phyloP scores from a whole-genome alignment of 2,888 invertebrate genomes.

The Galerucella pusilla region DNA sequence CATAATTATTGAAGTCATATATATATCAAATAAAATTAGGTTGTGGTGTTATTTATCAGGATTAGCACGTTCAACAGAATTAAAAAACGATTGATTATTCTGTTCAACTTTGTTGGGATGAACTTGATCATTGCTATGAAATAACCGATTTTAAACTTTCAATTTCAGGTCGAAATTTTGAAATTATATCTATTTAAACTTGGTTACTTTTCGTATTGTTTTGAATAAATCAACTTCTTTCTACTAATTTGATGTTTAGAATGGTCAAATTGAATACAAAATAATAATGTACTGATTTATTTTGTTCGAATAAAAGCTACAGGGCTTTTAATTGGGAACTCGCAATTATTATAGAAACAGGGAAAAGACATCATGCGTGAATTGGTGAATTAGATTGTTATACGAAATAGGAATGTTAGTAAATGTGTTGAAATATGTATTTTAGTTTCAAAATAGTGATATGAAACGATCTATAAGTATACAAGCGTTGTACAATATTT shows the following conservation, averaged over 20 bases:
- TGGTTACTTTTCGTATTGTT: background rate
- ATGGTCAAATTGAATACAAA: background rate
- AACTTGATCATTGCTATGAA: background rate
- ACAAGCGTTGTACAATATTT: conserved; percentile 19
- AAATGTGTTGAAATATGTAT: conserved; percentile 27
- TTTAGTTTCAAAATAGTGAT: conserved; percentile 14
- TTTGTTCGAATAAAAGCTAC: conserved; percentile 26
- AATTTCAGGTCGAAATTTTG: background rate
- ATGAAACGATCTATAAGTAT: conserved; percentile 11
- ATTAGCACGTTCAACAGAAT: too few species aligned
- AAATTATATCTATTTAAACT: background rate
- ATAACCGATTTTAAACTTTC: background rate
- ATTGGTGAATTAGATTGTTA: conserved; percentile 20
- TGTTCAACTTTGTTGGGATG: background rate
- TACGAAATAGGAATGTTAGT: background rate
- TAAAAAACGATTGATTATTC: too few species aligned
- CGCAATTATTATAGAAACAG: conserved; percentile 33
- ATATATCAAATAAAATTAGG: too few species aligned
- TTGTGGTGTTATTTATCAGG: too few species aligned
- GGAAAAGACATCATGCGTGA: conserved; percentile 34
- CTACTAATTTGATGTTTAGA: background rate
- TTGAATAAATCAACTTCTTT: background rate
- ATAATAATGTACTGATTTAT: background rate
- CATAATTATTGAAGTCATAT: too few species aligned
- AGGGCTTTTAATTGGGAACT: conserved; percentile 27